Evolutionary conservation across 2,888 invertebrate genomes (phyloP).

Genomic region (Acrobeloides nanus): DNA sequence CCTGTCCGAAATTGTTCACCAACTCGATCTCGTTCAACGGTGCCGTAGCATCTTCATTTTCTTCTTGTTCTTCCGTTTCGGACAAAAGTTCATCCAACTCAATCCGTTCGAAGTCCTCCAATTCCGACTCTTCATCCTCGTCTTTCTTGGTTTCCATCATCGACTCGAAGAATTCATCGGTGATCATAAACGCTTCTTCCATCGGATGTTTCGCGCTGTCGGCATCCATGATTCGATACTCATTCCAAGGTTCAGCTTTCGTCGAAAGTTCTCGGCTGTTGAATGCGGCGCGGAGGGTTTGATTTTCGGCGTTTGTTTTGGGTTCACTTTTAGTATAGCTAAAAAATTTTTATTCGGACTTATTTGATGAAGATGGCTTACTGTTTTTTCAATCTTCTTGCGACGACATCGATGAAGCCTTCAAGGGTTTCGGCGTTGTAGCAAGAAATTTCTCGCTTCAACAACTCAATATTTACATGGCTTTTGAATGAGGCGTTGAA

Average conservation of each 20-base stretch:
- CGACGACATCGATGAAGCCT: too few species aligned
- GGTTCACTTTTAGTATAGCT: too few species aligned
- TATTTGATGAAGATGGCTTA: too few species aligned
- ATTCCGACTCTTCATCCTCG: constrained; percentile 15
- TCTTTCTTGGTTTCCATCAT: background rate
- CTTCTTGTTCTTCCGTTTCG: constrained; percentile 10
- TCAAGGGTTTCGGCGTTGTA: too few species aligned
- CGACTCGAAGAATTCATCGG: constrained; percentile 5
- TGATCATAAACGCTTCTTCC: constrained; percentile 10
- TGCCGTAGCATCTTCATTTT: too few species aligned
- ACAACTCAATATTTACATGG: too few species aligned
- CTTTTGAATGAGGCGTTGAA: constrained; percentile 6
- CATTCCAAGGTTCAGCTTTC: constrained; percentile 1
- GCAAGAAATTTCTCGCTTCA: too few species aligned
- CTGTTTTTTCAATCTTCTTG: too few species aligned
- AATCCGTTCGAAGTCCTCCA: constrained; percentile 24
- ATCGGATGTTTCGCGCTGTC: constrained; percentile 1
- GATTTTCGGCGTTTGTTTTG: too few species aligned
- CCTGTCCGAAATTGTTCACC: constrained; percentile 6
- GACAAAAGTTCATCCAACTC: constrained; percentile 19
- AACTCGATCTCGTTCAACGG: constrained; percentile 1
- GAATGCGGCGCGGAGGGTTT: constrained; percentile 4
- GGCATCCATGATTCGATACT: background rate
- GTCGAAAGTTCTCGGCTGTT: constrained; percentile 1
- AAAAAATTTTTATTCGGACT: too few species aligned